These are phyloP conservation scores for Phortica magna DNA, from an alignment of 2,888 invertebrate species.

Conservation along the genomic window DNA sequence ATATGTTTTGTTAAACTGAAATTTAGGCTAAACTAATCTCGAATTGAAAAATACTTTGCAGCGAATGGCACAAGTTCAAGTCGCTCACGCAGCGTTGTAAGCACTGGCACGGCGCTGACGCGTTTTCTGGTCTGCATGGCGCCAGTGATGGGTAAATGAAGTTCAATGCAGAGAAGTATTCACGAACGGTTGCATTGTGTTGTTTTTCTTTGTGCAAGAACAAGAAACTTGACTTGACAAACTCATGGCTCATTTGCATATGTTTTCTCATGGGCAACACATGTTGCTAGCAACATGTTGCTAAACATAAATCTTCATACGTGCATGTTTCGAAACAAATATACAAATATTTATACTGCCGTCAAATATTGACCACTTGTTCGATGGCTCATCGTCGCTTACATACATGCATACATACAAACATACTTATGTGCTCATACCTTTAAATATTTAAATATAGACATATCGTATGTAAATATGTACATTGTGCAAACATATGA, in stretches of 20 bases:
- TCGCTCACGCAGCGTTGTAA: not conserved
- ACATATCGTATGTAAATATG: not conserved
- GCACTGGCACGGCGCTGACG: conserved; percentile 71
- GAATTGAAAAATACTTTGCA: not conserved
- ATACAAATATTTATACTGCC: conserved; percentile 9
- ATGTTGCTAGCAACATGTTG: conserved; percentile 38
- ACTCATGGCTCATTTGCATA: not conserved
- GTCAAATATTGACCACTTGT: conserved; percentile 22
- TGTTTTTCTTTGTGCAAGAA: conserved; percentile 53
- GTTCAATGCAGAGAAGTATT: conserved; percentile 14
- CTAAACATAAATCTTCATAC: conserved; percentile 9
- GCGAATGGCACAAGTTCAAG: not conserved
- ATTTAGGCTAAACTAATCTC: not conserved
- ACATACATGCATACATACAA: not conserved
- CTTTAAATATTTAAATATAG: not conserved
- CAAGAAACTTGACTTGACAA: not conserved
- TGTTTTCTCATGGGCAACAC: conserved; percentile 1
- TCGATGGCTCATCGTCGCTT: conserved; percentile 13
- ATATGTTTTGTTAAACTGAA: not conserved
- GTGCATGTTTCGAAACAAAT: not conserved
- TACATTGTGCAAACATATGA: not conserved
- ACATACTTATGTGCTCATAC: not conserved
- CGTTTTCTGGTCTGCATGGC: conserved; percentile 77
- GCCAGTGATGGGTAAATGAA: conserved; percentile 76
- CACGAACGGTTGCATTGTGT: conserved; percentile 49